Evolutionary conservation across 2,113 vertebrate species (phyloP).

Genomic region (Andinoacara biseriatus): DNA sequence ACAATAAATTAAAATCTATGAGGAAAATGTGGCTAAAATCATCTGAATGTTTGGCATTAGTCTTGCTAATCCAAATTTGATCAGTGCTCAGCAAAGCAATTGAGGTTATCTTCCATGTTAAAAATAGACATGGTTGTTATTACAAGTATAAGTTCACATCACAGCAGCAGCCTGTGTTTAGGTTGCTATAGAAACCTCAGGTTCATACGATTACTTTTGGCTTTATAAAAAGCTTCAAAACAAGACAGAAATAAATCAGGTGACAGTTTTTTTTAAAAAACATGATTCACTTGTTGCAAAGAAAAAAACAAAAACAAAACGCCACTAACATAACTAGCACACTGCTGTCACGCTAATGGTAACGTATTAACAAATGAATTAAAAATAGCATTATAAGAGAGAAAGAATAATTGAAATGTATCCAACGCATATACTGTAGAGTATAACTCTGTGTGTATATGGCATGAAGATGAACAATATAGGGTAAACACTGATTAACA

Average conservation of each 20-base stretch:
- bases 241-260: conserved; percentile 25
- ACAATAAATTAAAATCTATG: background rate
- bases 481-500: background rate
- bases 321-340: background rate
- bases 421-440: background rate
- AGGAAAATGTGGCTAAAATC: background rate
- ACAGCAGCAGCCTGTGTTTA: conserved; percentile 63
- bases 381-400: background rate
- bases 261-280: conserved; percentile 23
- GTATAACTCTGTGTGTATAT: background rate
- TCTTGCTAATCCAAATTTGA: conserved; percentile 23
- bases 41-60: background rate
- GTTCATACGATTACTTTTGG: conserved; percentile 74
- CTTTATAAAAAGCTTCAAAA: conserved; percentile 62
- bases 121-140: conserved; percentile 67
- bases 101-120: conserved; percentile 52
- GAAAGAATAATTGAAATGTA: background rate
- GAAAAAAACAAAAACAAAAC: background rate
- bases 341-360: background rate
- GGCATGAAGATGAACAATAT: background rate
- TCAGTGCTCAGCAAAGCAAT: background rate
- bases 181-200: conserved; percentile 83
- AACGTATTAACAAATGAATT: background rate
- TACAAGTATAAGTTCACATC: conserved; percentile 66
- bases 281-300: conserved; percentile 14